Base-by-base conservation (phyloP, 2,113 vertebrate genomes). In the Rynchops niger region DNA sequence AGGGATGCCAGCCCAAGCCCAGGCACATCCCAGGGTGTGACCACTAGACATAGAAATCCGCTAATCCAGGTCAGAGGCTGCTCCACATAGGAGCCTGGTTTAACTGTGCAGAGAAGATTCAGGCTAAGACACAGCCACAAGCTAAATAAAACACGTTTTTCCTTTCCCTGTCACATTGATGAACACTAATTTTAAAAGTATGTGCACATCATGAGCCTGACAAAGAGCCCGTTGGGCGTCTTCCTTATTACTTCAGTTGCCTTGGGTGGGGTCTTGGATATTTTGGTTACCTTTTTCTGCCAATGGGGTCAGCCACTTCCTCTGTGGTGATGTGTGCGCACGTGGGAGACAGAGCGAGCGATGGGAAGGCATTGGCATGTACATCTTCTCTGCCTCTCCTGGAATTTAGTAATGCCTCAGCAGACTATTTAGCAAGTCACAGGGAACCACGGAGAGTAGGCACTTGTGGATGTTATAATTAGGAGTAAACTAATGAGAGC, bases 111-210 rank as follows among this genome's bases (percentile, higher is more conserved):
- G 52, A 30, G 34, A n/a, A 89, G 52, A 63, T 36, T 78, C 6
- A n/a, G 47, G n/a, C 67, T 81, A 50, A 83, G 45, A n/a, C 43
- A 70, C 9, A 78, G 15, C 9, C 50, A 91, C 47, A 42, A 72
- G 38, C 61, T n/a, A 42, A 56, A 69, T 30, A 69, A 84, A 42
- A 43, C 38, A 72, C 15, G 40, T 82, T 95, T 94, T 92, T 91
- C 56, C 40, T 73, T 87, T 87, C 52, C 45, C 20, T 58, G 73
- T 47, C 49, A 34, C 2, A 29, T 27, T 30, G 36, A 18, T 72
- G 78, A 89, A 20, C 79, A 76, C 40, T 85, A 85, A 95, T 80
- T 91, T 93, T 76, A 82, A 92, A 91, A 90, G 27, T 74, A 95
- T 95, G 85, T 79, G 47, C 61, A 74, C 29, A 11, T 83, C 81